Conservation (phyloP, 2,113 vertebrate species). For the Scatophagus argus region DNA sequence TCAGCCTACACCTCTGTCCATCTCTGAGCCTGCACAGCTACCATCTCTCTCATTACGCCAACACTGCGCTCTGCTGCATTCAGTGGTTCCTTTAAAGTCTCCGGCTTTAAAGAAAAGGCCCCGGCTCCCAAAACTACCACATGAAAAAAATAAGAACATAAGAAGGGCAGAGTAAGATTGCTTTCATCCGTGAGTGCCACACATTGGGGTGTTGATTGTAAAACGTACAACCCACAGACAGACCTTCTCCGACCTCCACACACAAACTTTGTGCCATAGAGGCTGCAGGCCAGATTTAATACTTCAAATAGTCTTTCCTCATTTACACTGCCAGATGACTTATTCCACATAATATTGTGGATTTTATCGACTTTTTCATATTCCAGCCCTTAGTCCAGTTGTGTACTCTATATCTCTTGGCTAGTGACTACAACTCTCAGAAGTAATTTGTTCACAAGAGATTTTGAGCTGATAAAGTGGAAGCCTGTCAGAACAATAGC, state of each 20-base stretch:
- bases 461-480: neutral
- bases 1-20: constrained; percentile 1
- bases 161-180: neutral
- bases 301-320: neutral
- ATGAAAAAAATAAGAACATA: constrained; percentile 8
- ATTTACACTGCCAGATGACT: neutral
- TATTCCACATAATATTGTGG: neutral
- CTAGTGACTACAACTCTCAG: neutral
- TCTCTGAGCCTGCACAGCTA: constrained; percentile 1
- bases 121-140: constrained; percentile 15
- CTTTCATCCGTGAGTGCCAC: constrained; percentile 9
- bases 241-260: constrained; percentile 19
- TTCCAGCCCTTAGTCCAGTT: neutral
- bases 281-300: neutral
- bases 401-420: neutral
- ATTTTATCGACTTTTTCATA: constrained; percentile 8
- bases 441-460: neutral
- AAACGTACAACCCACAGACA: constrained; percentile 12
- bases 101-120: constrained; percentile 10
- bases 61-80: neutral
- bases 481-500: neutral
- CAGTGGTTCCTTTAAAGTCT: constrained; percentile 41
- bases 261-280: neutral
- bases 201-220: neutral
- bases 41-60: constrained; percentile 38